A percentile compares a stretch with the other conserved stretches of the same genome.
phyloP scores from a whole-genome alignment of 2,888 invertebrate genomes.

The Eupithecia subumbrata region DNA sequence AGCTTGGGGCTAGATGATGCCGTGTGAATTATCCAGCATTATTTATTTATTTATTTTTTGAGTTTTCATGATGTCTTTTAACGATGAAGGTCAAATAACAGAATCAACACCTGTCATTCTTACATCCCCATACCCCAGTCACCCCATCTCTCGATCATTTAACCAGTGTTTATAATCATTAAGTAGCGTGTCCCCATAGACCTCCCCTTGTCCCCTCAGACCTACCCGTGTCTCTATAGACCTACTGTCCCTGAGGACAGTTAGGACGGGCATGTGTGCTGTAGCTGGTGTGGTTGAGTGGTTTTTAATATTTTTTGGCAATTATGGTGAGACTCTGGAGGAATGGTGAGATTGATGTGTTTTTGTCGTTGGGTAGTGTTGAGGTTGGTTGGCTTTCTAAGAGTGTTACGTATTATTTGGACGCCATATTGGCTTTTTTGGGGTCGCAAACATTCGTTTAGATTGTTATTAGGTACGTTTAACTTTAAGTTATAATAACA shows the following conservation, averaged over 20 bases:
- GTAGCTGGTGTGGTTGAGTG: constrained; percentile 33
- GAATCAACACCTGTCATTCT: background rate
- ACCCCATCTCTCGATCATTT: constrained; percentile 67
- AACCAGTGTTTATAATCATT: constrained; percentile 79
- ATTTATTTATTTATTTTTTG: too few relatives aligned
- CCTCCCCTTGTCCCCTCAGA: constrained; percentile 9
- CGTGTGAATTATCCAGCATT: too few relatives aligned
- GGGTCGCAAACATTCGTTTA: background rate
- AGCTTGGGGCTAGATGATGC: too few relatives aligned
- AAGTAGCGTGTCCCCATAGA: constrained; percentile 47
- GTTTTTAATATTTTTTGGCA: constrained; percentile 34
- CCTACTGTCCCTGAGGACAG: background rate
- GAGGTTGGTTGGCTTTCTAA: background rate
- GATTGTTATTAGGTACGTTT: too few relatives aligned
- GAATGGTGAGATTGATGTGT: constrained; percentile 33
- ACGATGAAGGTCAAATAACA: too few relatives aligned
- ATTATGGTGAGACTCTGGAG: constrained; percentile 24
- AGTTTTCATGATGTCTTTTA: too few relatives aligned
- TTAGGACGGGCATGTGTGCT: background rate
- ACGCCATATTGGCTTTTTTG: background rate
- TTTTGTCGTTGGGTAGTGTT: background rate
- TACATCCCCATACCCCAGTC: background rate
- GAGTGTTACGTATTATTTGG: background rate
- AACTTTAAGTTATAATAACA: too few relatives aligned
- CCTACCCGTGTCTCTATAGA: background rate